These are phyloP conservation scores for Cyphomyrus discorhynchus DNA, from an alignment of 2,113 vertebrate species.

Conservation along the genomic window DNA sequence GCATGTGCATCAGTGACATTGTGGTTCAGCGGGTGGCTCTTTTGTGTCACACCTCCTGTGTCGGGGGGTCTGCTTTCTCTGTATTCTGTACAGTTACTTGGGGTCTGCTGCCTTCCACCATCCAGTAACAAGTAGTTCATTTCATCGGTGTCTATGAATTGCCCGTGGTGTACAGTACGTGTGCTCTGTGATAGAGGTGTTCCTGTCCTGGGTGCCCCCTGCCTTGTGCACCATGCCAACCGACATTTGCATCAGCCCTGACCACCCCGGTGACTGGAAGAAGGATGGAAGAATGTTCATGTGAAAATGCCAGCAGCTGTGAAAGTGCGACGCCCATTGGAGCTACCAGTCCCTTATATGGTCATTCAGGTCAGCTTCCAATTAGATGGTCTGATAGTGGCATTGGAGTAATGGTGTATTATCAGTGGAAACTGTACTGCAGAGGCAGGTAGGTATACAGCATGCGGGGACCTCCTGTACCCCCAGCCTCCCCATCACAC, in stretches of 20 bases:
- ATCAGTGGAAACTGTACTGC: neutral
- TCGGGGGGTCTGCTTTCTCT: neutral
- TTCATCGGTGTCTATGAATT: neutral
- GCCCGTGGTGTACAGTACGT: constrained; percentile 31
- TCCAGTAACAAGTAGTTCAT: neutral
- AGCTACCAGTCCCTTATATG: neutral
- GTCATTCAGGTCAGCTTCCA: neutral
- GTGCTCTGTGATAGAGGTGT: constrained; percentile 1
- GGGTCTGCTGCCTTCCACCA: neutral
- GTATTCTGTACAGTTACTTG: neutral
- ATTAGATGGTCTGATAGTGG: neutral
- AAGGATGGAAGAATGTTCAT: neutral
- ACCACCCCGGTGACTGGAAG: neutral
- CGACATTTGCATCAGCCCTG: constrained; percentile 24
- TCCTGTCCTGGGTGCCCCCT: neutral
- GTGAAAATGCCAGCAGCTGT: neutral
- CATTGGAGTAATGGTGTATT: neutral
- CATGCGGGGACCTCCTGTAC: neutral
- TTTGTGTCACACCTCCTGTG: neutral
- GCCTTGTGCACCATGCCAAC: neutral
- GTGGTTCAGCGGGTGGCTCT: neutral
- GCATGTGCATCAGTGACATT: neutral
- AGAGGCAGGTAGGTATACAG: neutral
- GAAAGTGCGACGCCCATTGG: neutral
- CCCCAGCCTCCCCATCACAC: neutral